Percentiles rank a stretch among this genome's conserved stretches.
Conservation (phyloP, 1,140 invertebrate species). For the Euura lappo region DNA sequence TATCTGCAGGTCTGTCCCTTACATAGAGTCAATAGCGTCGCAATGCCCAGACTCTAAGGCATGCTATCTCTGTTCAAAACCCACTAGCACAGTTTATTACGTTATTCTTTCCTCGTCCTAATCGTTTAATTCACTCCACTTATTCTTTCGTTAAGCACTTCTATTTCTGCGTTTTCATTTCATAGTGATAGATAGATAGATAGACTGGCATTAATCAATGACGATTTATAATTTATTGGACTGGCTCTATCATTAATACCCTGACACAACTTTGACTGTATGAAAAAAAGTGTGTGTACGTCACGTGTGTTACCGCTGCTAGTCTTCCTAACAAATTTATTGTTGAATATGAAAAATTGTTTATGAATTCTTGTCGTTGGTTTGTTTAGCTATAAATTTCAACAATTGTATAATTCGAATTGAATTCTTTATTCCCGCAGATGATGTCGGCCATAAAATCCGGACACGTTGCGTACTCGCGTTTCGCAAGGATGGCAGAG, state of each 20-base stretch:
- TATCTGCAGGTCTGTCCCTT: constrained; percentile 88
- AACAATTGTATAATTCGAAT: constrained; percentile 12
- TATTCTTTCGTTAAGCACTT: too few relatives aligned
- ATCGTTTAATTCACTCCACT: too few relatives aligned
- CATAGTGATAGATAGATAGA: too few relatives aligned
- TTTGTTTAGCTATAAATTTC: neutral
- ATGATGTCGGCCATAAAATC: constrained; percentile 98
- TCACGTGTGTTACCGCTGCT: constrained; percentile 11
- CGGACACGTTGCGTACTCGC: constrained; percentile 87
- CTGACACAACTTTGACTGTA: too few relatives aligned
- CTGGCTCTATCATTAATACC: too few relatives aligned
- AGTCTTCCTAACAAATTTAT: neutral
- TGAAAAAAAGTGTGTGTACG: neutral
- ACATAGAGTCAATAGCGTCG: neutral
- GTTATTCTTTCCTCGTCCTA: too few relatives aligned
- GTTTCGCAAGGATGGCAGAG: constrained; percentile 91
- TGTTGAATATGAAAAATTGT: too few relatives aligned
- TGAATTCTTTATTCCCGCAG: constrained; percentile 60
- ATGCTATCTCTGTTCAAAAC: neutral
- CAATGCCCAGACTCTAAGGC: neutral
- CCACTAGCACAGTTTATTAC: too few relatives aligned
- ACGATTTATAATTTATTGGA: too few relatives aligned
- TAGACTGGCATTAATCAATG: too few relatives aligned
- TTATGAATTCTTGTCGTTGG: neutral
- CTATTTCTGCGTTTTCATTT: too few relatives aligned